Percentiles rank a stretch among this genome's conserved stretches.
phyloP scores from a whole-genome alignment of 64 coral and sea anemone genomes.

The Montipora foliosa region DNA sequence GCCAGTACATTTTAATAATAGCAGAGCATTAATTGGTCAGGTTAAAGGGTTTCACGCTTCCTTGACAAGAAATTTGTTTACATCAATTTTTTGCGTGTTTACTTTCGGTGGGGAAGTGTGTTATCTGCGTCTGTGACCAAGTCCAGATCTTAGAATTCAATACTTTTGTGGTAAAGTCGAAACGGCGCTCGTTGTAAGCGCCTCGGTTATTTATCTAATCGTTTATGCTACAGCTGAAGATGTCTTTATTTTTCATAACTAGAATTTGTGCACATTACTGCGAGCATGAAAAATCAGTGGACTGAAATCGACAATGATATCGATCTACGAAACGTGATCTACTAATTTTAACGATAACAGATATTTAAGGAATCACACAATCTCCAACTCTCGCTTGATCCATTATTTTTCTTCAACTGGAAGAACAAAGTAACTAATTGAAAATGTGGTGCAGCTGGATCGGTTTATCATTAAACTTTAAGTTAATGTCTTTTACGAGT shows the following conservation, averaged over 20 bases:
- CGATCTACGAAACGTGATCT: constrained; percentile 2
- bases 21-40: constrained; percentile 51
- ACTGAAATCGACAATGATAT: constrained; percentile 42
- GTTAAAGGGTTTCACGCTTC: constrained; percentile 46
- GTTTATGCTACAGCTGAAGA: constrained; percentile 3
- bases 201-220: constrained; percentile 31
- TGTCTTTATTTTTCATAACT: neutral
- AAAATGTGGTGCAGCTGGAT: constrained; percentile 51
- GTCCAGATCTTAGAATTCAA: neutral
- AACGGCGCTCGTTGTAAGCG: constrained; percentile 2
- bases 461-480: constrained; percentile 50
- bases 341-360: constrained; percentile 26
- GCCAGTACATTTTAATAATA: constrained; percentile 57
- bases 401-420: neutral
- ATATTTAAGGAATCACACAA: neutral
- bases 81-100: constrained; percentile 59
- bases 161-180: neutral
- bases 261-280: neutral
- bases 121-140: neutral
- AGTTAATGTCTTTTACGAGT: constrained; percentile 49
- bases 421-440: constrained; percentile 57
- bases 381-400: neutral
- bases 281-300: constrained; percentile 18
- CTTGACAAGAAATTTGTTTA: constrained; percentile 53
- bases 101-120: neutral